Base-by-base conservation (phyloP, 1,140 invertebrate species). In the Hermetia illucens region DNA sequence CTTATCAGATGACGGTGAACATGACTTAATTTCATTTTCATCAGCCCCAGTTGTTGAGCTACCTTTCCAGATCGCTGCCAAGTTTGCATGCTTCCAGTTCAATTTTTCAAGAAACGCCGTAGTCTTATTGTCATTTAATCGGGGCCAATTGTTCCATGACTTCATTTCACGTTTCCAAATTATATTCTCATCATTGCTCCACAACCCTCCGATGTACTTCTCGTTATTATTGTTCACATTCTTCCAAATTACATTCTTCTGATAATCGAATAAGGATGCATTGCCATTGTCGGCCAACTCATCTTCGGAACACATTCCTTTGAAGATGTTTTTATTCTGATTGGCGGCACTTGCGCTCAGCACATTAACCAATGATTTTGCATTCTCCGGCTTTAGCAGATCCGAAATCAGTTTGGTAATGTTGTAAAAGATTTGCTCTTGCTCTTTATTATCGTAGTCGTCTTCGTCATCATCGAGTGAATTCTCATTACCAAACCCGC, bases 21-120 rank as follows among this genome's bases (percentile, higher is more conserved):
- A 12, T 3, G 15, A n/a, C n/a, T n/a, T n/a, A n/a, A n/a, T n/a
- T n/a, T n/a, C n/a, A n/a, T 38, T 38, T 17, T 39, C 18, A 17
- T 39, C 5, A 18, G n/a, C 13, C 6, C 22, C 19, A 13, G 15
- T 39, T 21, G 22, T 5, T n/a, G 8, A 5, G 8, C 15, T 17
- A 10, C 21, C 8, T 33, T 36, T 35, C 45, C 45, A 47, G 32
- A 47, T 44, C 36, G 36, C 33, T 24, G 40, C 45, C 24, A 47
- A 40, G 41, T 47, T 40, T n/a, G 42, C 36, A 37, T 47, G 41
- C 20, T 47, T 41, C 45, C 45, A 47, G 24, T 39, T 40, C n/a
- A 42, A 21, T 31, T 21, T 21, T 21, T 15, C 24, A 3, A 39
- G 24, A 20, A 36, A 37, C 27, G 31, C n/a, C 10, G 20, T 18